Conservation (phyloP, 1,140 invertebrate species). For the Nebria ingens region DNA sequence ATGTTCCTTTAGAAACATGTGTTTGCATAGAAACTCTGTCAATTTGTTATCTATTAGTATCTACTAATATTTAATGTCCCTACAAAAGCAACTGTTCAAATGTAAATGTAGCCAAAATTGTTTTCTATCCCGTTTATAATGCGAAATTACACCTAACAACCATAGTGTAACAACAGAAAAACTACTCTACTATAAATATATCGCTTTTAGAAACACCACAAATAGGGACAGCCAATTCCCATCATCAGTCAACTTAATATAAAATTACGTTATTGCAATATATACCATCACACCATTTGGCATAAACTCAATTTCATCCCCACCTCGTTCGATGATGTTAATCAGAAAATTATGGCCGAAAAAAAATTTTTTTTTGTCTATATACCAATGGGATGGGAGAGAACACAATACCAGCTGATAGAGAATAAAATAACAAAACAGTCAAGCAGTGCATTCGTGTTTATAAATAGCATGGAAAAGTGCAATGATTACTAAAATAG, state of each 20-base stretch:
- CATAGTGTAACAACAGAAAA: neutral
- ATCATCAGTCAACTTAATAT: neutral
- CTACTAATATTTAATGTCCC: too few relatives aligned
- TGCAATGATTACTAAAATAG: conserved; percentile 6
- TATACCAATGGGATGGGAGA: too few relatives aligned
- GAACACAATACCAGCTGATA: neutral
- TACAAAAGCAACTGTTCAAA: too few relatives aligned
- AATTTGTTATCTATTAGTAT: too few relatives aligned
- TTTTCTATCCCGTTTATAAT: neutral
- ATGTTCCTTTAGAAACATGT: too few relatives aligned
- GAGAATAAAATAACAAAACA: neutral
- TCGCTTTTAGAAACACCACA: too few relatives aligned
- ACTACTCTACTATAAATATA: neutral
- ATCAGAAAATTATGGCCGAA: neutral
- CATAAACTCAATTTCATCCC: neutral
- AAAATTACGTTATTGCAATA: neutral
- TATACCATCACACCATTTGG: neutral
- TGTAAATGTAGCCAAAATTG: too few relatives aligned
- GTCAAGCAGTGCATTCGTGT: neutral
- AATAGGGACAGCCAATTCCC: too few relatives aligned
- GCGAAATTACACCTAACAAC: neutral
- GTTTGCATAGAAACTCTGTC: too few relatives aligned
- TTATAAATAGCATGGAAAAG: conserved; percentile 5
- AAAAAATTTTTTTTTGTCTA: neutral
- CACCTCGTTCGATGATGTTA: neutral